Evolutionary conservation across 53 echinoderm and acorn worm genomes (phyloP).

Genomic region (Apostichopus leukothele): DNA sequence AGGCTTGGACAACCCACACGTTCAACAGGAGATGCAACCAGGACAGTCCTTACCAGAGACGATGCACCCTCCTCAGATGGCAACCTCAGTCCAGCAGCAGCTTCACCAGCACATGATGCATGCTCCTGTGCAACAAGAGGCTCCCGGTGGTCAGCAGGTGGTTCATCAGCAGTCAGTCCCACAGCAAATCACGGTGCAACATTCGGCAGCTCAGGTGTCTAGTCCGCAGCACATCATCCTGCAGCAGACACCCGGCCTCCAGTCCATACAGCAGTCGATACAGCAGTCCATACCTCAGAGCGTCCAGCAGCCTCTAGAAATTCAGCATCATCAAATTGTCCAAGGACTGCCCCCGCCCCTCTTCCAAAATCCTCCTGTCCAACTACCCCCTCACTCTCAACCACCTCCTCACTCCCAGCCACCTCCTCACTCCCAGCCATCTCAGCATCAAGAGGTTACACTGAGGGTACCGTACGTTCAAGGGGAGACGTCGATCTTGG

Average conservation of each 20-base stretch:
- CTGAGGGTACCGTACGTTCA: constrained; percentile 18
- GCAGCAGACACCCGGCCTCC: constrained; percentile 47
- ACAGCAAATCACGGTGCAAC: constrained; percentile 42
- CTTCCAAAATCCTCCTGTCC: constrained; percentile 42
- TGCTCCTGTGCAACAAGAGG: constrained; percentile 33
- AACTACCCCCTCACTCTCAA: constrained; percentile 46
- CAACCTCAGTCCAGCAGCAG: constrained; percentile 16
- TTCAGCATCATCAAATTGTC: constrained; percentile 40
- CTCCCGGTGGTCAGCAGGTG: constrained; percentile 41
- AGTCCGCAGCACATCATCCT: constrained; percentile 37
- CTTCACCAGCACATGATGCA: not conserved
- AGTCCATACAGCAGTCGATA: not conserved
- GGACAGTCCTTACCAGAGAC: constrained; percentile 35
- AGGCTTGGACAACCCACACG: constrained; percentile 23
- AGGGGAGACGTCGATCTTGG: not conserved
- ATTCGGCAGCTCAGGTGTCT: constrained; percentile 46
- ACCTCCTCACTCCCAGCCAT: constrained; percentile 30
- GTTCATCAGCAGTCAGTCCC: constrained; percentile 51
- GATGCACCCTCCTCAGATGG: constrained; percentile 15
- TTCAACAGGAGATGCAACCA: constrained; percentile 1
- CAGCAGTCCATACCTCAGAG: not conserved
- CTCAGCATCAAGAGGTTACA: constrained; percentile 45
- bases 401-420: not conserved
- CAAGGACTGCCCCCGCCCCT: constrained; percentile 51
- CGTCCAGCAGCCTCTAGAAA: constrained; percentile 16